phyloP scores from a whole-genome alignment of 2,888 invertebrate species.

The Cephonodes hylas region DNA sequence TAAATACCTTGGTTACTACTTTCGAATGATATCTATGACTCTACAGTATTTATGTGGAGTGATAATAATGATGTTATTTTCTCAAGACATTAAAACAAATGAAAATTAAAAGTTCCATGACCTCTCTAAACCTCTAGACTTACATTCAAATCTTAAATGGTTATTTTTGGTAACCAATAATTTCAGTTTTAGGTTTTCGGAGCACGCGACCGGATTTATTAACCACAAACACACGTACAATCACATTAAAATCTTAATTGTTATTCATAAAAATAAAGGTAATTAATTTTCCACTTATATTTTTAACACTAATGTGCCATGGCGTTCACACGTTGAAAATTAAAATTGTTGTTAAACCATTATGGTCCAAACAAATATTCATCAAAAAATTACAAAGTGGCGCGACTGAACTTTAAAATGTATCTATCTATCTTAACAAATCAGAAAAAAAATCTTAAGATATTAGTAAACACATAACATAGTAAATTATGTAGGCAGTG shows the following conservation, averaged over 20 bases:
- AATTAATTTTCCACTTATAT: constrained; percentile 27
- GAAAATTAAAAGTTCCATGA: not conserved
- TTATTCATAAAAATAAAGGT: not conserved
- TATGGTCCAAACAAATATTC: too few species aligned
- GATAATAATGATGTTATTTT: too few species aligned
- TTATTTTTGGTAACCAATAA: not conserved
- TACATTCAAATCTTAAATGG: too few species aligned
- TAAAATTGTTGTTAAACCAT: not conserved
- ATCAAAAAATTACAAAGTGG: too few species aligned
- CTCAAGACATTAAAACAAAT: not conserved
- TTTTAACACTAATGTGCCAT: not conserved
- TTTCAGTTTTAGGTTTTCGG: not conserved
- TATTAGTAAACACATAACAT: too few species aligned
- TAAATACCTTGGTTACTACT: too few species aligned
- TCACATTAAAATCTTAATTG: not conserved
- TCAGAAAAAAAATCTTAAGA: not conserved
- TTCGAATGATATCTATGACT: too few species aligned
- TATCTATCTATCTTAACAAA: too few species aligned
- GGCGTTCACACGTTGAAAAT: not conserved
- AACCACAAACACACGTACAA: constrained; percentile 1
- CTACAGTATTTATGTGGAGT: too few species aligned
- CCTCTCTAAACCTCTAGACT: not conserved
- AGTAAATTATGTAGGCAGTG: too few species aligned
- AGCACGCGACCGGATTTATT: constrained; percentile 9
- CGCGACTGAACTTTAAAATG: too few species aligned